Evolutionary conservation across 1,140 invertebrate species (phyloP), one percentile per base, ranked within the genome.

Genomic region (Cydia amplana): DNA sequence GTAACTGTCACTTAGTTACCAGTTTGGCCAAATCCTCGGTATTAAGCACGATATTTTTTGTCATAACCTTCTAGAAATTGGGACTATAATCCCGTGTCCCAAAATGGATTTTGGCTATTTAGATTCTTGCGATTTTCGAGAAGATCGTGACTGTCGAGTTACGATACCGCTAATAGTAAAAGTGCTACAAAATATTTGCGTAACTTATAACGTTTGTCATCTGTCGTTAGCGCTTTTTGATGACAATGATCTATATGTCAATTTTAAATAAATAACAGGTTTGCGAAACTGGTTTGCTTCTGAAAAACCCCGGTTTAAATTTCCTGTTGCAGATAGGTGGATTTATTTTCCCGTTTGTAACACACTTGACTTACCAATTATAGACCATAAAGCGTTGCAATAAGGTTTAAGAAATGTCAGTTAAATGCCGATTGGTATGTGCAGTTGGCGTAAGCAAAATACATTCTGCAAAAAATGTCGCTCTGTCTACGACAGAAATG

Each of bases 171-270:
- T 36, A 9, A 36, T 43, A 70, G 32, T 40, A 70, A 70, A 40
- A 70, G 64, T 18, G 32, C 4, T 23, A n/a, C 10, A 70, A 7
- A 70, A 70, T 40, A 70, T 70, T 70, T 36, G n/a, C n/a, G 2
- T 70, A 40, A 23, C 12, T 40, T 6, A n/a, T 70, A 32, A 36
- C 64, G 16, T 3, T 67, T 60, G 18, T 60, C 23, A 60, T 60
- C n/a, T 60, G n/a, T 60, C 7, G 6, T 70, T 70, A 70, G n/a
- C 36, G 10, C 5, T n/a, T 18, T 20, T 43, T 70, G 28, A 70
- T 70, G 65, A 2, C 6, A 70, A 60, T 60, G 55, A 70, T 70
- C 28, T 70, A 12, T 70, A 18, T 65, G 28, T 18, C 65, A 36
- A 36, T 70, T 40, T 36, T 4, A 36, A 36, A 40, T 70, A 70